Percentiles rank a stretch among this genome's conserved stretches.
phyloP scores from a whole-genome alignment of 23 tunicate genomes.

The Styela clava region DNA sequence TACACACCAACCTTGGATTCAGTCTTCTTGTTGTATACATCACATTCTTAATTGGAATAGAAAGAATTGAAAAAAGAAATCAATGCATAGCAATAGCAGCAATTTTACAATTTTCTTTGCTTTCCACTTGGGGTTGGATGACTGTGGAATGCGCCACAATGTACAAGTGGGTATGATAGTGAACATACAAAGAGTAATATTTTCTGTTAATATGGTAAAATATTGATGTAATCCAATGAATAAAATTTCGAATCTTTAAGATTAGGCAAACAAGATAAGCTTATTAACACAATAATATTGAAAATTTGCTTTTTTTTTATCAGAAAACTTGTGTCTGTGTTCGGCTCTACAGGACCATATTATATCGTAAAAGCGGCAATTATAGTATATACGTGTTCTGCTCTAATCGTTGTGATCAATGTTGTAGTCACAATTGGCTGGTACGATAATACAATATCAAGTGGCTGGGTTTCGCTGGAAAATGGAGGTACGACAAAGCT shows the following conservation, averaged over 20 bases:
- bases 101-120: conserved; percentile 34
- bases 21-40: conserved; percentile 29
- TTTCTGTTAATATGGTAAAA: no score
- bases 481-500: no score
- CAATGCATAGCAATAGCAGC: conserved; percentile 48
- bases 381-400: not conserved
- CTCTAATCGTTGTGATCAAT: not conserved
- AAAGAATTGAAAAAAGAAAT: conserved; percentile 22
- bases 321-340: conserved; percentile 15
- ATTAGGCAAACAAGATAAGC: no score
- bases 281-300: no score
- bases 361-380: not conserved
- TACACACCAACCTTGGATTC: conserved; percentile 46
- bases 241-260: no score
- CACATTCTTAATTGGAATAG: conserved; percentile 40
- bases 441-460: not conserved
- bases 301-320: no score
- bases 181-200: no score
- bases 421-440: not conserved
- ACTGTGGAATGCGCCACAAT: conserved; percentile 49
- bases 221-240: no score
- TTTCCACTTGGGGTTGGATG: conserved; percentile 74
- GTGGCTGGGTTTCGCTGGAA: not conserved
- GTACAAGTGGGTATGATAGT: conserved; percentile 53
- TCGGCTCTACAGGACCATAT: not conserved